Evolutionary conservation across 2,888 invertebrate species (phyloP).

Genomic region (Ennomos erosarius): DNA sequence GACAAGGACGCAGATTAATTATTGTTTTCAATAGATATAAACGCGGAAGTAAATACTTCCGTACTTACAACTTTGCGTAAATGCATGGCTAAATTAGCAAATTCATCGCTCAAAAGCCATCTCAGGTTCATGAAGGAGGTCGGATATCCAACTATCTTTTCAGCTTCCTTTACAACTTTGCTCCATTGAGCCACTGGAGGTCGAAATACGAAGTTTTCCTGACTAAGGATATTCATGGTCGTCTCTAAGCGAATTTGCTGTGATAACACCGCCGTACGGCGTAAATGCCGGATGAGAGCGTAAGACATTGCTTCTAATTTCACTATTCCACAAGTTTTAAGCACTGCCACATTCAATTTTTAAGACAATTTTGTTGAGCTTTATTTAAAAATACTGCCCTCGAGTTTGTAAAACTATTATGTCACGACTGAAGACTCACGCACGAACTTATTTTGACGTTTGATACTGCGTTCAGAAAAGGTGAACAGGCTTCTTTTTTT

Average conservation of each 20-base stretch:
- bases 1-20: slow-evolving; percentile 4
- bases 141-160: slow-evolving; percentile 83
- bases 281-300: slow-evolving; percentile 70
- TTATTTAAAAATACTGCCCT: slow-evolving; percentile 45
- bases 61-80: slow-evolving; percentile 79
- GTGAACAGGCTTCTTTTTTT: no score
- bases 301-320: slow-evolving; percentile 66
- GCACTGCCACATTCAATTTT: slow-evolving; percentile 53
- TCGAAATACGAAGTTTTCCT: slow-evolving; percentile 75
- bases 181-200: slow-evolving; percentile 73
- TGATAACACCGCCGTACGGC: slow-evolving; percentile 64
- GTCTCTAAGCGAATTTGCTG: slow-evolving; percentile 71
- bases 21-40: slow-evolving; percentile 10
- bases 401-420: slow-evolving; percentile 50
- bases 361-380: slow-evolving; percentile 9
- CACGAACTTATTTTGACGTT: slow-evolving; percentile 60
- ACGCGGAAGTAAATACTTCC: slow-evolving; percentile 25
- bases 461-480: slow-evolving; percentile 54
- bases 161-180: slow-evolving; percentile 79
- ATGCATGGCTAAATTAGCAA: slow-evolving; percentile 85
- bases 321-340: slow-evolving; percentile 32
- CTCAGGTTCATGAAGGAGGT: slow-evolving; percentile 86
- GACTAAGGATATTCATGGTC: slow-evolving; percentile 73
- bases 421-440: slow-evolving; percentile 56
- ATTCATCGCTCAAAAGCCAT: slow-evolving; percentile 87